phyloP scores from a whole-genome alignment of 2,888 invertebrate genomes.

The Hylaea fasciaria region DNA sequence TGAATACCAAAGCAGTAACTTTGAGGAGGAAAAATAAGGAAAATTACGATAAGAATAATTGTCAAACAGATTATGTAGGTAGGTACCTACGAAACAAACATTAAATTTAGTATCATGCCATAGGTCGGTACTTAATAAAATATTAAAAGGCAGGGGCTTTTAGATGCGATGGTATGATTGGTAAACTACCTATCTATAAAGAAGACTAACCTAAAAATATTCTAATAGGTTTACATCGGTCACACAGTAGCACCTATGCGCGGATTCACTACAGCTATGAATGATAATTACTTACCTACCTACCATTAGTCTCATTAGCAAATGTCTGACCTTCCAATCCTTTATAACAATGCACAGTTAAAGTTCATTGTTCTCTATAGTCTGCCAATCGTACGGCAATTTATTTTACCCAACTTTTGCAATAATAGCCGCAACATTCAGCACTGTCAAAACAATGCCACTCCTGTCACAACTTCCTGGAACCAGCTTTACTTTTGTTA shows the following conservation, averaged over 20 bases:
- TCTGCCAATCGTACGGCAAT: conserved; percentile 33
- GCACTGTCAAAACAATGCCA: conserved; percentile 7
- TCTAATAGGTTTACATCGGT: too few species aligned
- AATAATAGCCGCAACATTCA: conserved; percentile 5
- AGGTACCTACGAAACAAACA: too few species aligned
- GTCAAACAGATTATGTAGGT: too few species aligned
- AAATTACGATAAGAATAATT: neutral
- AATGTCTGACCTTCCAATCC: conserved; percentile 25
- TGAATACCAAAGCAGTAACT: conserved; percentile 3
- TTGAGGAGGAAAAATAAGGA: neutral
- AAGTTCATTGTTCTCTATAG: conserved; percentile 55
- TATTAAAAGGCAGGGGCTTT: neutral
- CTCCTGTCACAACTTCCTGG: conserved; percentile 15
- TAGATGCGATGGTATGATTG: too few species aligned
- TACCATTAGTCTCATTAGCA: conserved; percentile 13
- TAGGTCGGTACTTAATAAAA: too few species aligned
- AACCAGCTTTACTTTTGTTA: neutral
- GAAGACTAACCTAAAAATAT: too few species aligned
- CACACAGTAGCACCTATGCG: neutral
- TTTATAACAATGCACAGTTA: conserved; percentile 33
- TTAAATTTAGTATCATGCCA: too few species aligned
- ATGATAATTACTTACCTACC: too few species aligned
- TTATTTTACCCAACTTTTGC: conserved; percentile 36
- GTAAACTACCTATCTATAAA: neutral
- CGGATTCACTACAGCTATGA: neutral